phyloP scores from a whole-genome alignment of 2,113 vertebrate species.

The Mobula hypostoma region DNA sequence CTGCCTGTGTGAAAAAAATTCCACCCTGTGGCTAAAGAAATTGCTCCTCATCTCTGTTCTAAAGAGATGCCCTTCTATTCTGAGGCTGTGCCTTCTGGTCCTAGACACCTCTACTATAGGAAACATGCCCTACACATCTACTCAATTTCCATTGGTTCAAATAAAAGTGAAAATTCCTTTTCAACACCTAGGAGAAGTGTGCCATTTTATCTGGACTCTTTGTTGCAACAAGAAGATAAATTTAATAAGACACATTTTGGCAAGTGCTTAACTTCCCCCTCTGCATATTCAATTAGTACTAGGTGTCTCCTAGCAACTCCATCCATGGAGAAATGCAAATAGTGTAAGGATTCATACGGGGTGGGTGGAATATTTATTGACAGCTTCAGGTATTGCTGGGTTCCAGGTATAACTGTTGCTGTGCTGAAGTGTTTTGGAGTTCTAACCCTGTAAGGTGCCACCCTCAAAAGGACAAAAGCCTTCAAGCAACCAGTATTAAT shows the following conservation, averaged over 20 bases:
- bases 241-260: slow-evolving; percentile 28
- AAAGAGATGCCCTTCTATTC: no score
- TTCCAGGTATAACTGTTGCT: slow-evolving; percentile 28
- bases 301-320: slow-evolving; percentile 30
- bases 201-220: neutral
- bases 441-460: neutral
- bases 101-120: no score
- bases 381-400: slow-evolving; percentile 22
- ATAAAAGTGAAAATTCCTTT: neutral
- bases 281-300: slow-evolving; percentile 33
- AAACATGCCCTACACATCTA: no score
- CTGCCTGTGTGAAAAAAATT: no score
- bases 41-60: no score
- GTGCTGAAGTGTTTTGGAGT: slow-evolving; percentile 8
- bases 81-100: no score
- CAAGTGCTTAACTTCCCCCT: slow-evolving; percentile 18
- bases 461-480: neutral
- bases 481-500: neutral
- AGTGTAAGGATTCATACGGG: slow-evolving; percentile 8
- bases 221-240: slow-evolving; percentile 20
- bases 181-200: neutral
- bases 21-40: no score
- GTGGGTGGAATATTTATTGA: slow-evolving; percentile 31
- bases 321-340: slow-evolving; percentile 36
- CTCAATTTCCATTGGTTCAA: neutral